Percentiles rank a stretch among this genome's conserved stretches.
Conservation (phyloP, 2,797 vertebrate genomes). For the Nannoperca obscura region DNA sequence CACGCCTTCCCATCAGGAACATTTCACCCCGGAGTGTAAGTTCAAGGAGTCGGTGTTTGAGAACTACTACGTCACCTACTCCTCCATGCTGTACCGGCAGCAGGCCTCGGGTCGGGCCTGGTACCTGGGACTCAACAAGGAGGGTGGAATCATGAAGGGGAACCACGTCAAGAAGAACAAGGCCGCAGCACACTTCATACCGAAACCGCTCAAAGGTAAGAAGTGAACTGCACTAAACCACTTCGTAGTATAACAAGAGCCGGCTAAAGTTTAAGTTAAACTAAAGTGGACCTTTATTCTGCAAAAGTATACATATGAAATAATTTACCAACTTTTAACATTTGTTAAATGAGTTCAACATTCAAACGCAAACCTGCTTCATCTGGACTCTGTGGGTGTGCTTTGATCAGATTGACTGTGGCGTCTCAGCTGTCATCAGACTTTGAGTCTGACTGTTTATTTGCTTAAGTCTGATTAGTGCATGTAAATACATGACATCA, state of each 20-base stretch:
- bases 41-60: conserved; percentile 99
- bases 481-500: neutral
- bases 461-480: neutral
- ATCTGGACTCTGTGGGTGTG: conserved; percentile 4
- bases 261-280: neutral
- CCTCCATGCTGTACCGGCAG: conserved; percentile 98
- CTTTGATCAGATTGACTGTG: conserved; percentile 8
- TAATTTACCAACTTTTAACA: neutral
- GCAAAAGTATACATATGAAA: neutral
- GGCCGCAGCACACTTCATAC: conserved; percentile 97
- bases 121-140: conserved; percentile 99
- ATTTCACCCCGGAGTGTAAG: conserved; percentile 99
- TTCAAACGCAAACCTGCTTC: conserved; percentile 4
- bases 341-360: neutral
- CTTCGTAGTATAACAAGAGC: neutral
- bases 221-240: neutral
- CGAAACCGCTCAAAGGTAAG: conserved; percentile 98
- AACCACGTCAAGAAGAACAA: conserved; percentile 99
- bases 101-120: conserved; percentile 96
- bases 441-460: neutral
- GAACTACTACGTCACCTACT: conserved; percentile 99
- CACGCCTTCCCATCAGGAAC: conserved; percentile 86
- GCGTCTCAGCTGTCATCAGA: conserved; percentile 1
- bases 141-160: conserved; percentile 98
- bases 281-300: neutral